Evolutionary conservation across 1,140 invertebrate species (phyloP), one percentile per base, ranked within the genome.

Genomic region (Sycobia sp.): DNA sequence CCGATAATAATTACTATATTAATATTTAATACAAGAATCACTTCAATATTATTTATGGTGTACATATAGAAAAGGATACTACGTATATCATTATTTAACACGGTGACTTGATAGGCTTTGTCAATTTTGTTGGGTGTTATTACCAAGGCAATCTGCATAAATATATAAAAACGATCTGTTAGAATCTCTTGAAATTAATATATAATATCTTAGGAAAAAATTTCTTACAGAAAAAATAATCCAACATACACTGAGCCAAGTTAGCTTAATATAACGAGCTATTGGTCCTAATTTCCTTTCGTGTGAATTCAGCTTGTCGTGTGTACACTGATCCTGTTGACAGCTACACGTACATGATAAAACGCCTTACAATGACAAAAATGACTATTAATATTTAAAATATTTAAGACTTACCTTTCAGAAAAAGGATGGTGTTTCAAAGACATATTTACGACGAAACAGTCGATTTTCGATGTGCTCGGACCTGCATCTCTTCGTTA

Each of bases 71-170:
- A 73, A 78, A 79, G 71, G 73, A 78, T 80, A 81, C 79, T 75
- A 68, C 54, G 67, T 14, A 67, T 67, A 67, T 73, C 27, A 32
- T 71, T 65, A 29, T 49, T 67, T 14, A 84, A 82, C 46, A 91
- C 77, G 20, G 85, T 87, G 7, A 90, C 81, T 67, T 87, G 87
- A 69, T 85, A 86, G 44, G 82, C 76, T 8, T 82, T 73, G 43
- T 84, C 78, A n/a, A 86, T 79, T 69, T 84, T 88, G 65, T 89
- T 89, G 58, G 83, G 86, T 67, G 87, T 89, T 39, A 83, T 80
- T 78, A 90, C 85, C 50, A 91, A 81, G n/a, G 87, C 82, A n/a
- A 83, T 69, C 59, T 89, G 85, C 88, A n/a, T n/a, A 47, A 67
- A 32, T 59, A 50, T 10, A 9, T 16, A 62, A 18, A 34, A 34